A percentile compares a stretch with the other conserved stretches of the same genome.
These are phyloP conservation scores for Ariopsis seemanni DNA, from an alignment of 2,113 vertebrate genomes.

Conservation along the genomic window DNA sequence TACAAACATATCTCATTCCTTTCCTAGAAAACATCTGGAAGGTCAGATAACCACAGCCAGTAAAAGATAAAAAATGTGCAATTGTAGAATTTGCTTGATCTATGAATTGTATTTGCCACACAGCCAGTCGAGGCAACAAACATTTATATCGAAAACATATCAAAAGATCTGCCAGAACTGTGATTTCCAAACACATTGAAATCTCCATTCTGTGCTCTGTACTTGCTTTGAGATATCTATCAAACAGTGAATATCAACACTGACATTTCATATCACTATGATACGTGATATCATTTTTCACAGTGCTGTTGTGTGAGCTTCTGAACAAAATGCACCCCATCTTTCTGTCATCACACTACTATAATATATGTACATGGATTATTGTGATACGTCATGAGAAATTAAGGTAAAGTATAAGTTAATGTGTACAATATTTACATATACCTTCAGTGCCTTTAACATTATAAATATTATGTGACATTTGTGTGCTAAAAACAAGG, in stretches of 20 bases:
- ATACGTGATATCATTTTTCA: not conserved
- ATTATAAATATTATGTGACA: not conserved
- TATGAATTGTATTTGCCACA: not conserved
- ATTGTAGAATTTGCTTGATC: conserved; percentile 6
- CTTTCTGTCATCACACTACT: too few species aligned
- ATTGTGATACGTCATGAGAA: not conserved
- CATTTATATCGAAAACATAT: conserved; percentile 1
- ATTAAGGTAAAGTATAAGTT: not conserved
- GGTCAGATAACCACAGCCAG: conserved; percentile 2
- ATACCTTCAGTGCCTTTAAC: not conserved
- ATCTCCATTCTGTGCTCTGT: not conserved
- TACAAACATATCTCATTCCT: not conserved
- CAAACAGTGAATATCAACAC: conserved; percentile 4
- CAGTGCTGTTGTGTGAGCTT: not conserved
- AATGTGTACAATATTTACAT: not conserved
- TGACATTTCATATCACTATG: not conserved
- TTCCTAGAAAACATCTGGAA: not conserved
- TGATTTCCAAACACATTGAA: not conserved
- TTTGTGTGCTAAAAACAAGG: not conserved
- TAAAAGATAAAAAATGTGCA: not conserved
- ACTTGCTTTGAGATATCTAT: not conserved
- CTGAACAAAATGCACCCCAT: not conserved
- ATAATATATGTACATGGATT: not conserved
- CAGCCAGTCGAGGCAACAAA: not conserved
- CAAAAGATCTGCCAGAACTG: not conserved